Evolutionary conservation across 1,140 invertebrate genomes (phyloP), one percentile per base, ranked within the genome.

Genomic region (Pygmarrhopalites habei): DNA sequence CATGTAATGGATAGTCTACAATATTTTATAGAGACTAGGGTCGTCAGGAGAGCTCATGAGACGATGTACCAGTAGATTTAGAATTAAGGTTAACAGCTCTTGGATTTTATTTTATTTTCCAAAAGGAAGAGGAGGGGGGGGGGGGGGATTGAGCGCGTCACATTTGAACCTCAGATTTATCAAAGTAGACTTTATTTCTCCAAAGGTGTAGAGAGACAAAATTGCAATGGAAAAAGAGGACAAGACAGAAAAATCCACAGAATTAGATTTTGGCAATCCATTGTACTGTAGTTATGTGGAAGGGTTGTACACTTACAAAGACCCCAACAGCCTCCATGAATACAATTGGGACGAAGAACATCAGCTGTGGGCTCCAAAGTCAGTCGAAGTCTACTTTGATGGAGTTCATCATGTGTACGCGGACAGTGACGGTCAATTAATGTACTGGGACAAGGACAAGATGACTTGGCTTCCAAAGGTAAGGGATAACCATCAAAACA

Each of bases 391-490:
- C 17, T 47, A 78, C 60, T 81, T 78, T 67, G 80, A 82, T 71
- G 80, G 80, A 1, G 80, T 81, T 71, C 80, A 79, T 1, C 81
- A 82, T 68, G 80, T 81, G 49, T 78, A 84, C 4, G 93, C 91
- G 68, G 88, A 83, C 17, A 78, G 72, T 51, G 93, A 97, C 83
- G 92, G 92, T 2, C 86, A 86, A 10, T 84, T 87, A 58, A 95
- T 86, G 76, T 86, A 96, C 74, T 98, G 90, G 92, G 92, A 98
- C 78, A 79, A 79, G 53, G 82, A 85, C 35, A 95, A 91, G 75
- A 87, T 85, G 71, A 93, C 92, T 5, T 98, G 93, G 91, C 92
- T 97, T 80, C 94, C 94, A 23, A 95, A 95, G 83, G 85, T 83
- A 73, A 72, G 64, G 32, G 5, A 5, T 35, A 7, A 7, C 15